These are phyloP conservation scores for Tyrannus savana DNA, from an alignment of 2,113 vertebrate species.

Conservation along the genomic window DNA sequence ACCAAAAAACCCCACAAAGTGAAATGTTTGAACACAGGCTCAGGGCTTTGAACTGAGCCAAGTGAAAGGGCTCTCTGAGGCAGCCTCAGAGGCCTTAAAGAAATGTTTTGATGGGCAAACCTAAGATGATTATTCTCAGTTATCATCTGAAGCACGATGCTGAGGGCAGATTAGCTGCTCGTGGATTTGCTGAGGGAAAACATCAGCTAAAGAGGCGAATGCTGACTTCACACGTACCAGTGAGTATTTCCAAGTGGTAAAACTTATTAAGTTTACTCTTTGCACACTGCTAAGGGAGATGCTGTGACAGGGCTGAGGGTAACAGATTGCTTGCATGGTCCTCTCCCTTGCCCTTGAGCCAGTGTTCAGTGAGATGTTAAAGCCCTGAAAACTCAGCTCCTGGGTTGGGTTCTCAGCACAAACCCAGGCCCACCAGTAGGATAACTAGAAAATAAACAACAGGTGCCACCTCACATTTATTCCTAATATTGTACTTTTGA, in stretches of 20 bases:
- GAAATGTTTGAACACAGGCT: neutral
- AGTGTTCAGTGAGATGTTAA: neutral
- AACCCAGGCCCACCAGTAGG: neutral
- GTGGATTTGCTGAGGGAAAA: neutral
- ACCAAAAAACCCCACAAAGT: neutral
- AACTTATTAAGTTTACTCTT: neutral
- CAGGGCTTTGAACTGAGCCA: neutral
- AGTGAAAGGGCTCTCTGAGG: neutral
- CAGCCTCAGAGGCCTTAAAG: neutral
- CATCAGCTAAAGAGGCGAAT: neutral
- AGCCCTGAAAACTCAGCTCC: neutral
- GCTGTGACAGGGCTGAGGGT: neutral
- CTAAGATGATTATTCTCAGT: neutral
- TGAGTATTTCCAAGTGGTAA: neutral
- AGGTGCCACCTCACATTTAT: neutral
- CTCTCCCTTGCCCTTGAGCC: neutral
- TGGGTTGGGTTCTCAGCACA: neutral
- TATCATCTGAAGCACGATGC: neutral
- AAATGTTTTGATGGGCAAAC: neutral
- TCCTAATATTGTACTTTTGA: neutral
- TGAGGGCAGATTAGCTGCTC: neutral
- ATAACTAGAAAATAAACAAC: neutral
- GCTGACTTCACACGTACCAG: neutral
- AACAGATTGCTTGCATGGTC: neutral
- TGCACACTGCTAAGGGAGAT: neutral